Conservation (phyloP, 2,888 invertebrate genomes). For the Parascotia fuliginaria region DNA sequence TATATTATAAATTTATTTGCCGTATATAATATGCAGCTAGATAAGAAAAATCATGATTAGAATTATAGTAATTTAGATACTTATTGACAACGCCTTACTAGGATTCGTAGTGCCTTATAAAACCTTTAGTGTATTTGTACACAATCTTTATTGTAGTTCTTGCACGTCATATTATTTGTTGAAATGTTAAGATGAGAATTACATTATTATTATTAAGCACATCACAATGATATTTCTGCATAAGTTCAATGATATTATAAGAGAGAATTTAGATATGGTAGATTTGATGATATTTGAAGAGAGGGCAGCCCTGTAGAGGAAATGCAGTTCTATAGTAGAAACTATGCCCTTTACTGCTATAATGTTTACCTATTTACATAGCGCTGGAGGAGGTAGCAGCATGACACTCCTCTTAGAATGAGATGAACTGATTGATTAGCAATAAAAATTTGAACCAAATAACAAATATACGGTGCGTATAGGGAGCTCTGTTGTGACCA, state of each 20-base stretch:
- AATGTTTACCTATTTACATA: too few relatives aligned
- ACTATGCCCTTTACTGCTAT: too few relatives aligned
- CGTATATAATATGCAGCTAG: conserved; percentile 53
- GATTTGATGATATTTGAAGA: too few relatives aligned
- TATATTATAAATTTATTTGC: conserved; percentile 32
- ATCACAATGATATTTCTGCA: conserved; percentile 62
- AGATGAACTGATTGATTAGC: too few relatives aligned
- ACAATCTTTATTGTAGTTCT: conserved; percentile 35
- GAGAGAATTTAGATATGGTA: not conserved
- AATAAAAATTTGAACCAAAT: too few relatives aligned
- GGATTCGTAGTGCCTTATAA: conserved; percentile 68
- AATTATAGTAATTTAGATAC: conserved; percentile 29
- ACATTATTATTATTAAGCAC: conserved; percentile 48
- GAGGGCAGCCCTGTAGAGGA: too few relatives aligned
- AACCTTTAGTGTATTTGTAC: conserved; percentile 44
- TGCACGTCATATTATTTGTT: conserved; percentile 47
- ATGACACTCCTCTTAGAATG: too few relatives aligned
- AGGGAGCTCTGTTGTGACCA: too few relatives aligned
- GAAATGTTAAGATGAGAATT: conserved; percentile 32
- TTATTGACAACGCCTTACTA: conserved; percentile 60
- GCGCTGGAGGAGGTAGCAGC: too few relatives aligned
- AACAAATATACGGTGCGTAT: too few relatives aligned
- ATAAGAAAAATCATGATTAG: conserved; percentile 37
- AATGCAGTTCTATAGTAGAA: too few relatives aligned
- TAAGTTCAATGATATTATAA: conserved; percentile 4